Conservation (phyloP, 2,113 vertebrate genomes). For the Leptobrachium ailaonicum region DNA sequence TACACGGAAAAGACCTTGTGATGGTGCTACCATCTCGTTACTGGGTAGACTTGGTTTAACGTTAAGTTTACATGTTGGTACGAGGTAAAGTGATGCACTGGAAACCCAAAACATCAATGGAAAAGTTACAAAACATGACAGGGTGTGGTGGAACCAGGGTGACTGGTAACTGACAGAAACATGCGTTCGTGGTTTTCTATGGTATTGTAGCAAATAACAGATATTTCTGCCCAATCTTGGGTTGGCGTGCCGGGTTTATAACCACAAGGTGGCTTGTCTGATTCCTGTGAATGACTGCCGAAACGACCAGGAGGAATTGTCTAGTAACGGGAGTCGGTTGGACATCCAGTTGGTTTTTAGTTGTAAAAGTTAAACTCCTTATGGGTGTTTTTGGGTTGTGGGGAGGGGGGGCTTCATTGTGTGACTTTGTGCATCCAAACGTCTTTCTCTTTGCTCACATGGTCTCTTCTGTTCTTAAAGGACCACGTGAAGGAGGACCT, state of each 20-base stretch:
- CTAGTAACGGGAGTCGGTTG: no score
- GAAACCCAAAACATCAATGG: not conserved
- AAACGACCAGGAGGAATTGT: no score
- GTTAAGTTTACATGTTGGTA: not conserved
- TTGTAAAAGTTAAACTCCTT: conserved; percentile 39
- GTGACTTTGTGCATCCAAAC: not conserved
- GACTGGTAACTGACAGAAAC: no score
- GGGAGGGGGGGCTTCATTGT: conserved; percentile 36
- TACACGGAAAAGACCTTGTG: not conserved
- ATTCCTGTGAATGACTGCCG: no score
- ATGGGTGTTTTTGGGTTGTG: conserved; percentile 48
- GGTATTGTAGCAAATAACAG: not conserved
- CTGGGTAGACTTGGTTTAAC: not conserved
- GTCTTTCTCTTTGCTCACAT: not conserved
- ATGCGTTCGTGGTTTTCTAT: not conserved
- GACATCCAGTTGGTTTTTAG: not conserved
- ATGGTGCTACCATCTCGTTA: not conserved
- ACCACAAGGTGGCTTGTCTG: not conserved
- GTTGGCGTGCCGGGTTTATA: not conserved
- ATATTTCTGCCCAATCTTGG: not conserved
- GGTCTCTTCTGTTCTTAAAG: conserved; percentile 56
- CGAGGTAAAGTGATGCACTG: not conserved
- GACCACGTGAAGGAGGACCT: conserved; percentile 78
- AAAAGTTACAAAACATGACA: not conserved
- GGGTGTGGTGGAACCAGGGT: no score